Evolutionary conservation across 2,113 vertebrate species (phyloP).

Genomic region (Mormyrus lacerda): DNA sequence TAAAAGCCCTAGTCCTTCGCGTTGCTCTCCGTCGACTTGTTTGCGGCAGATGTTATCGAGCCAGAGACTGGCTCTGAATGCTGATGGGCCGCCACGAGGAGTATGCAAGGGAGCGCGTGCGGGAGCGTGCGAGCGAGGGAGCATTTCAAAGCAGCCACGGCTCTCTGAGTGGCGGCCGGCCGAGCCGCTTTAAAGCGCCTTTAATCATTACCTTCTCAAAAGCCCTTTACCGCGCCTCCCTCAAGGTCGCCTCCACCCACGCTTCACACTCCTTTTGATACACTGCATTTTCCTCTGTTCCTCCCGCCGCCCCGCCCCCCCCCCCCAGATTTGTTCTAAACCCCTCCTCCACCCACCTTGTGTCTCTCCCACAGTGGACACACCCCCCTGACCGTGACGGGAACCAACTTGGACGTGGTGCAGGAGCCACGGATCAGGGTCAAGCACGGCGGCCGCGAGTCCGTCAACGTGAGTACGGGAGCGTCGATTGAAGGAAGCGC

Average conservation of each 20-base stretch:
- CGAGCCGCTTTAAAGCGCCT: conserved; percentile 38
- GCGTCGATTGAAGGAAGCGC: not conserved
- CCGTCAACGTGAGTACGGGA: conserved; percentile 78
- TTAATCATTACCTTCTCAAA: conserved; percentile 39
- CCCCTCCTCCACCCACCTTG: not conserved
- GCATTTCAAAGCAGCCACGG: conserved; percentile 34
- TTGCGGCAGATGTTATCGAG: conserved; percentile 25
- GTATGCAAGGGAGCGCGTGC: not conserved
- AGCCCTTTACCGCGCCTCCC: conserved; percentile 38
- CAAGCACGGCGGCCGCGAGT: conserved; percentile 85
- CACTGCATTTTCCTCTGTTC: conserved; percentile 16
- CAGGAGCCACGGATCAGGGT: conserved; percentile 90
- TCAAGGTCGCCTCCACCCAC: conserved; percentile 24
- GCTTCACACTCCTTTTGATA: conserved; percentile 23
- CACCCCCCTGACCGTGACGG: conserved; percentile 83
- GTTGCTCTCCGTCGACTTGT: conserved; percentile 11
- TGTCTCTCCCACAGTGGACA: conserved; percentile 70
- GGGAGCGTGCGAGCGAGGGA: not conserved
- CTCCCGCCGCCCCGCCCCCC: no score
- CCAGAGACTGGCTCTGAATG: conserved; percentile 28
- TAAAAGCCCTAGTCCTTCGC: conserved; percentile 15
- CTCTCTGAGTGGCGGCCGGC: conserved; percentile 32
- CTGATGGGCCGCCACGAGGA: conserved; percentile 25
- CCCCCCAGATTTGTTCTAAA: not conserved
- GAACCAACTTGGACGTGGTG: conserved; percentile 91